Base-by-base conservation (phyloP, 1,140 invertebrate genomes). In the Trinorchestia longiramus region DNA sequence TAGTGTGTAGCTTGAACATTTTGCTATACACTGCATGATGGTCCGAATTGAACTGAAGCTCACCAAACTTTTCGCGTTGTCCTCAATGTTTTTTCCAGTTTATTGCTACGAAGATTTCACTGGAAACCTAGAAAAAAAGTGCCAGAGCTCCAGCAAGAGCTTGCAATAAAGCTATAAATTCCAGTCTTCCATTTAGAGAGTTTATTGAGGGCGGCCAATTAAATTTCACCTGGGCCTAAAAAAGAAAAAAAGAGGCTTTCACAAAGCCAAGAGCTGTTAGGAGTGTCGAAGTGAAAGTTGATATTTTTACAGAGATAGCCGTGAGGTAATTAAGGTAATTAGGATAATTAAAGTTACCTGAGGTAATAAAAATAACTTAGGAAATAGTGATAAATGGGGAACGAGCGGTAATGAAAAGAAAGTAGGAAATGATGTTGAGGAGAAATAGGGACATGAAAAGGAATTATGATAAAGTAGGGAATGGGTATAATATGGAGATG, bases 81-180 rank as follows among this genome's bases (percentile, higher is more conserved):
- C 62, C 11, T 77, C 1, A 36, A 77, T 23, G 62, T 77, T 77
- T 77, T 77, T 77, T 28, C 62, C 11, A 77, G 62, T 77, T 77
- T 77, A 77, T 77, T 77, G 62, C 62, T 77, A 3, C 62, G 28
- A 77, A 28, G 62, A 77, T 77, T 77, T 77, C 36, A 11, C 15
- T 77, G 15, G 1, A 77, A 77, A 77, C 15, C 62, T 77, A 3
- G 62, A 77, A 77, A 77, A 77, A 77, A 77, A 28, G 15, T 28
- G 28, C 62, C 62, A 11, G 28, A 36, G n/a, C 62, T 77, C 28
- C 15, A 28, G 62, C 11, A 77, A 77, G 62, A 77, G 62, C 62
- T 77, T 77, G 62, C 62, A 77, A 77, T 77, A 77, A 77, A 77
- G 62, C 62, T 77, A 77, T 77, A 77, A 77, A 77, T 77, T 77